These are phyloP conservation scores for Crotalus viridis DNA, from an alignment of 2,113 vertebrate species.

Conservation along the genomic window DNA sequence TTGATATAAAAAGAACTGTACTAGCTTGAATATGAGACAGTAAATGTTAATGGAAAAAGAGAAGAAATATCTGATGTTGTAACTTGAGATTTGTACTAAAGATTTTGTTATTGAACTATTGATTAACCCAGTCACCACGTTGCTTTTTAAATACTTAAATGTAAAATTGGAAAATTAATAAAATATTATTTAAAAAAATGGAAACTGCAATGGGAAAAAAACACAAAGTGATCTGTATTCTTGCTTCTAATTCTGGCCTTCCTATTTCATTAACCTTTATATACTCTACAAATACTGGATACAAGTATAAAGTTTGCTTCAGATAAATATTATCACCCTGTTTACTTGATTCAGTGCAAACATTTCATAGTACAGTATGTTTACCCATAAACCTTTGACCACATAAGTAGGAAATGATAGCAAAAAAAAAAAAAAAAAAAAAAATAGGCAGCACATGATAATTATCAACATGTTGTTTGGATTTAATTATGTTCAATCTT, in stretches of 20 bases:
- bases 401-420: neutral
- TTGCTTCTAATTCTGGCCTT: neutral
- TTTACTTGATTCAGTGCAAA: conserved; percentile 38
- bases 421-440: neutral
- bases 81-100: too few species aligned
- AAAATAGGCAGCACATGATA: neutral
- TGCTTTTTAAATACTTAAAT: too few species aligned
- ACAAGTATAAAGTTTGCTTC: conserved; percentile 16
- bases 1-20: too few species aligned
- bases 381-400: conserved; percentile 28
- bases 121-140: too few species aligned
- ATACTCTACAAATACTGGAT: neutral
- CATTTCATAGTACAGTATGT: conserved; percentile 7
- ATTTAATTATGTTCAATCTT: neutral
- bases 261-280: neutral
- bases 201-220: neutral
- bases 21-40: too few species aligned
- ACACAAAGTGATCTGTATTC: conserved; percentile 29
- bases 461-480: neutral
- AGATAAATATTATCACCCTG: conserved; percentile 51
- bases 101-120: too few species aligned
- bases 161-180: too few species aligned
- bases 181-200: neutral
- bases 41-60: too few species aligned
- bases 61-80: too few species aligned